phyloP scores from a whole-genome alignment of 2,888 invertebrate genomes.

The Parasteatoda lunata region DNA sequence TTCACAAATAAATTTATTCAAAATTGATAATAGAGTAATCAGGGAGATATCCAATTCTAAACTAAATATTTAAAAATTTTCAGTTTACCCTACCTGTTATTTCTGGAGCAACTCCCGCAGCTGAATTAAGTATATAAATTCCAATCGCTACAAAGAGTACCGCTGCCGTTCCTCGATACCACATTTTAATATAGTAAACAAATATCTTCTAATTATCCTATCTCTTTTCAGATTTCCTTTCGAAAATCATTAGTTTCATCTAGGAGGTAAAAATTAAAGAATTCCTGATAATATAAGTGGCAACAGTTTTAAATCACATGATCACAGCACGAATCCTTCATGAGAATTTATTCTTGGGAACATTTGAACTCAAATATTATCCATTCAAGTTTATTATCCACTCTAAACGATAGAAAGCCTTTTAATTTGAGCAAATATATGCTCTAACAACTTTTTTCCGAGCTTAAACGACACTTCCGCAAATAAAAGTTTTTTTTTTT shows the following conservation, averaged over 20 bases:
- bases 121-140: constrained; percentile 48
- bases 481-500: constrained; percentile 13
- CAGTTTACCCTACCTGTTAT: constrained; percentile 43
- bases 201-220: neutral
- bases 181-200: constrained; percentile 17
- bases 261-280: neutral
- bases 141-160: constrained; percentile 28
- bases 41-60: neutral
- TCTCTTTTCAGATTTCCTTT: neutral
- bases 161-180: neutral
- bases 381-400: neutral
- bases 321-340: neutral
- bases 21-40: too few species aligned
- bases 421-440: too few species aligned
- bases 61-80: neutral
- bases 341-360: constrained; percentile 1
- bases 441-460: neutral
- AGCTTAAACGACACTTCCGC: neutral
- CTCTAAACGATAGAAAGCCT: neutral
- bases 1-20: too few species aligned
- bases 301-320: constrained; percentile 28
- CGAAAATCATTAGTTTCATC: constrained; percentile 2
- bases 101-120: constrained; percentile 24
- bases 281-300: constrained; percentile 20
- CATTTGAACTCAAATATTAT: neutral